These are phyloP conservation scores for Bolinopsis microptera DNA, from an alignment of 37 sponge, comb jelly and placozoan genomes.

Conservation along the genomic window DNA sequence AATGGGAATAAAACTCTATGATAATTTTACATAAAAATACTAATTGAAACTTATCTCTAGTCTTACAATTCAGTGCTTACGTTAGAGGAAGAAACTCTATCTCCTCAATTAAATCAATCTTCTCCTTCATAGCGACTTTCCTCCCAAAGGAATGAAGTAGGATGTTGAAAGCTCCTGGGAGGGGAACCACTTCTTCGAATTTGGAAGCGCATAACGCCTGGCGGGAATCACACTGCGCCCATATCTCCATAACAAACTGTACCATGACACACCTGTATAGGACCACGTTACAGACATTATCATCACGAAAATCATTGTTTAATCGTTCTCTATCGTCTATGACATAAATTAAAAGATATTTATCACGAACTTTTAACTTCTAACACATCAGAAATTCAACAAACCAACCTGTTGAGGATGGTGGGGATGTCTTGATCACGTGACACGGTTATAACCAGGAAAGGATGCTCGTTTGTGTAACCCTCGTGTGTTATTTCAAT, in stretches of 20 bases:
- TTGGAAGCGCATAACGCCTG: not conserved
- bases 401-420: conserved; percentile 24
- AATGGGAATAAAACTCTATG: no score
- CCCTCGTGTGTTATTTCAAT: not conserved
- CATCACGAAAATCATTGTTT: no score
- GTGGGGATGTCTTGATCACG: not conserved
- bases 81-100: conserved; percentile 27
- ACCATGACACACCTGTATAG: conserved; percentile 46
- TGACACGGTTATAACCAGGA: not conserved
- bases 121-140: conserved; percentile 52
- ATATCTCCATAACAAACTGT: conserved; percentile 47
- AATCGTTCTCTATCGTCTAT: not conserved
- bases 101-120: conserved; percentile 56
- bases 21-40: no score
- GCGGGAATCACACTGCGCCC: conserved; percentile 12
- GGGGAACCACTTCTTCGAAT: not conserved
- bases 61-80: no score
- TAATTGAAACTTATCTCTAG: no score
- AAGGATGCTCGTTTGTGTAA: not conserved
- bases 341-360: not conserved
- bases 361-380: no score
- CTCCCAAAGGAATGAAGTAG: conserved; percentile 47
- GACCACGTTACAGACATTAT: no score
- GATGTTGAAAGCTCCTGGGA: conserved; percentile 47
- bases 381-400: no score